phyloP scores from a whole-genome alignment of 2,113 vertebrate genomes.

The Burhinus oedicnemus region DNA sequence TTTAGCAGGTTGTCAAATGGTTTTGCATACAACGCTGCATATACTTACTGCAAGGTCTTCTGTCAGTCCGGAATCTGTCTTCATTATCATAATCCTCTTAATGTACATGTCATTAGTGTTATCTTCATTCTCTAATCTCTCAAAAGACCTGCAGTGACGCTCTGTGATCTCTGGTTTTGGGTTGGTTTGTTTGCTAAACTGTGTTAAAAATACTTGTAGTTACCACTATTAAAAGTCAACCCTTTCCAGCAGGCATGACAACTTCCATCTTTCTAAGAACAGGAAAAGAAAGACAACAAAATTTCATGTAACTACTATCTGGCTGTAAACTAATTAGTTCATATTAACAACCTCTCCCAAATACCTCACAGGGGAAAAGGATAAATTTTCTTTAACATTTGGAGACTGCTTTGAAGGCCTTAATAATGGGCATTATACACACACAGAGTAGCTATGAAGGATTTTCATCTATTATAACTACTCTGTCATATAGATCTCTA shows the following conservation, averaged over 20 bases:
- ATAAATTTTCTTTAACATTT: not conserved
- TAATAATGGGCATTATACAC: not conserved
- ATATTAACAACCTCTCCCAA: not conserved
- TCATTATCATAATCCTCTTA: not conserved
- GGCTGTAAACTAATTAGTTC: not conserved
- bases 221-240: not conserved
- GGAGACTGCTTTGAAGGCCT: not conserved
- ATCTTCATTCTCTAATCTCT: not conserved
- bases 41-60: not conserved
- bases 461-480: not conserved
- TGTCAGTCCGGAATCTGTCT: not conserved
- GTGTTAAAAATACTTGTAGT: not conserved
- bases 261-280: not conserved
- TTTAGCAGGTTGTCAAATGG: not conserved
- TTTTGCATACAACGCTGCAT: not conserved
- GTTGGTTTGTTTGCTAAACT: not conserved
- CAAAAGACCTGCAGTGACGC: not conserved
- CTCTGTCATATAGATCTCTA: not conserved
- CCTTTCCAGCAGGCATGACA: not conserved
- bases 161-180: not conserved
- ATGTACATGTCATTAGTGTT: not conserved
- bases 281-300: not conserved
- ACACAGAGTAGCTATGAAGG: not conserved
- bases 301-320: not conserved
- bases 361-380: accelerated